Conservation (phyloP, 2,113 vertebrate genomes). For the Daphoenositta chrysoptera region DNA sequence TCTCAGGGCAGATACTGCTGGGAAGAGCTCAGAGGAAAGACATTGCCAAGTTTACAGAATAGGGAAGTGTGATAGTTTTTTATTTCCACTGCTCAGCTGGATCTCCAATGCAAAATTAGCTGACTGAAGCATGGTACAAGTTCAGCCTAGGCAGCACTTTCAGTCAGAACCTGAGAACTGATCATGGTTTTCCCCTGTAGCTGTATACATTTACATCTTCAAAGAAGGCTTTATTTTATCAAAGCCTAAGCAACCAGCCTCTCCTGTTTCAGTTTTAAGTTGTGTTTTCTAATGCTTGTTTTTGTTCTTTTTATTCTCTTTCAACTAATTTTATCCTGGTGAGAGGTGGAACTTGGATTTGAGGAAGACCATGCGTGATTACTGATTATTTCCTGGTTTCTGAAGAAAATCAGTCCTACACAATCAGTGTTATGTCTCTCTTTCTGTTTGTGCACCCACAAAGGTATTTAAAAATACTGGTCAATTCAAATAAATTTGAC, state of each 20-base stretch:
- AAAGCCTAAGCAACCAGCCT: background rate
- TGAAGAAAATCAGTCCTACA: background rate
- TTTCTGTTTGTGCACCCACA: background rate
- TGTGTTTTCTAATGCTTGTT: constrained; percentile 18
- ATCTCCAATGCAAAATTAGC: background rate
- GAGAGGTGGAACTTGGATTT: background rate
- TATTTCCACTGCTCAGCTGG: background rate
- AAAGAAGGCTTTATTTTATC: constrained; percentile 40
- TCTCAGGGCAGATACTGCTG: background rate
- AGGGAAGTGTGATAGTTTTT: background rate
- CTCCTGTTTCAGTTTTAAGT: constrained; percentile 1
- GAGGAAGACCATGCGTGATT: background rate
- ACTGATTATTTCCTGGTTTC: background rate
- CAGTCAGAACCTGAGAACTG: background rate
- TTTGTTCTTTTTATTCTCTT: constrained; percentile 19
- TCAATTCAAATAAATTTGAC: background rate
- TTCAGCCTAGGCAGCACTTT: background rate
- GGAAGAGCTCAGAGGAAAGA: background rate
- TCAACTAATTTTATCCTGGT: constrained; percentile 20
- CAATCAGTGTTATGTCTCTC: background rate
- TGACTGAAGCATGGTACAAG: background rate
- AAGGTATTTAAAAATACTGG: background rate
- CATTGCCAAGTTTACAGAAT: background rate
- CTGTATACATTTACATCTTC: constrained; percentile 21
- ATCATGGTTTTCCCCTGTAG: background rate